Base-by-base conservation (phyloP, 1,140 invertebrate genomes). In the Neomicropteryx cornuta region DNA sequence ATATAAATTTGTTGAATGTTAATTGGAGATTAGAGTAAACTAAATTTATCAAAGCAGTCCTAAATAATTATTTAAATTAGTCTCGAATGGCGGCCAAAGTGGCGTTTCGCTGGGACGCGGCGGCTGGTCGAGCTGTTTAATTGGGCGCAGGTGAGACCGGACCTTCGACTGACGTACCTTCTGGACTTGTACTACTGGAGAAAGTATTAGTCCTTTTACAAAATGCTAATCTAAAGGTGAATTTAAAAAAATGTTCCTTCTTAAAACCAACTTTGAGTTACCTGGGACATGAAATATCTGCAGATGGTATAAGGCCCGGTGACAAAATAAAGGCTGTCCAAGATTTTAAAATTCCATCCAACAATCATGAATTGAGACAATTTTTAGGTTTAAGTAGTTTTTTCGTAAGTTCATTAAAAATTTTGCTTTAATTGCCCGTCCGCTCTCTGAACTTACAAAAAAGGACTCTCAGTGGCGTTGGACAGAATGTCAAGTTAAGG, bases 181-280 rank as follows among this genome's bases (percentile, higher is more conserved):
- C 14, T 13, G 18, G 18, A 5, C 8, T 14, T 6, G 5, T 13
- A 32, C 8, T 14, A 18, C 31, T 10, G n/a, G n/a, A n/a, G n/a
- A n/a, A 17, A 23, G 41, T 53, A 1, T 40, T 52, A 5, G 5
- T 11, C 3, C 41, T 44, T 3, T 22, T 56, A 2, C 46, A 42
- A 1, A 30, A 33, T 5, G 42, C 43, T 2, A 47, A 44, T 2
- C 47, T 57, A 16, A 52, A 46, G 5, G 37, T 57, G 4, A 54
- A 54, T 36, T 23, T 47, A 3, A 28, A 21, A n/a, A 59, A 57
- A 34, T 59, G 53, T 30, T n/a, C n/a, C n/a, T n/a, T n/a, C n/a
- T n/a, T n/a, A n/a, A n/a, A n/a, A n/a, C n/a, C n/a, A n/a, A 3
- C 14, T 21, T 24, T 49, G n/a, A 3, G 11, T 8, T 49, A 46